Evolutionary conservation across 2,888 invertebrate genomes (phyloP), one percentile per base, ranked within the genome.

Genomic region (Antheraea assamensis): DNA sequence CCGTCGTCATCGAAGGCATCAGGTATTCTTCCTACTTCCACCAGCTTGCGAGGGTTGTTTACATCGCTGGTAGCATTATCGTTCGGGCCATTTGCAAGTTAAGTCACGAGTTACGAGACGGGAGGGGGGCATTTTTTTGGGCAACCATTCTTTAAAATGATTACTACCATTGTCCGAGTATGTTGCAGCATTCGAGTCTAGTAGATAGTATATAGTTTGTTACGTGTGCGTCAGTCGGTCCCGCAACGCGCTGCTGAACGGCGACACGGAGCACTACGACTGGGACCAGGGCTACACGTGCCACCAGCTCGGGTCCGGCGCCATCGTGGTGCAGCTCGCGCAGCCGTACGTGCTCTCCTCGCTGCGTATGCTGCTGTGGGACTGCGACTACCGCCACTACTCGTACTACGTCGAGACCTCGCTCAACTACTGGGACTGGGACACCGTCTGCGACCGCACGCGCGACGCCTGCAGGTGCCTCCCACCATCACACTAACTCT

Each of bases 251-350:
- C 95, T 99, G 19, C 95, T 99, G 75, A 99, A 99, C 95, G 99
- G 99, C 21, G 98, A 99, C 90, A 98, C 96, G 73, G 96, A 97
- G 84, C 97, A 98, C 92, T 99, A 99, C 92, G 99, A 99, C 95
- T 99, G 99, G 99, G 99, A 99, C 92, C 98, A 98, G 73, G 99
- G 99, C 77, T 99, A 99, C 92, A 99, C 99, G 7, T 99, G 99
- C 90, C 99, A 99, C 95, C 99, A 99, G 93, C 95, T 98, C 76
- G 98, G 98, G 81, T 97, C 98, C 79, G 99, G 99, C 75, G 97
- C 98, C 81, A 99, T 99, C 86, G 96, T 98, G 82, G 97, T 99
- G 76, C 99, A 99, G 92, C 96, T 99, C 79, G 98, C 97, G 74
- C 99, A 99, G 95, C 99, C 99, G 3, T 99, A 98, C 90, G 95